These are phyloP conservation scores for Drosophila lowei DNA, from an alignment of 1,140 invertebrate genomes.

Conservation along the genomic window DNA sequence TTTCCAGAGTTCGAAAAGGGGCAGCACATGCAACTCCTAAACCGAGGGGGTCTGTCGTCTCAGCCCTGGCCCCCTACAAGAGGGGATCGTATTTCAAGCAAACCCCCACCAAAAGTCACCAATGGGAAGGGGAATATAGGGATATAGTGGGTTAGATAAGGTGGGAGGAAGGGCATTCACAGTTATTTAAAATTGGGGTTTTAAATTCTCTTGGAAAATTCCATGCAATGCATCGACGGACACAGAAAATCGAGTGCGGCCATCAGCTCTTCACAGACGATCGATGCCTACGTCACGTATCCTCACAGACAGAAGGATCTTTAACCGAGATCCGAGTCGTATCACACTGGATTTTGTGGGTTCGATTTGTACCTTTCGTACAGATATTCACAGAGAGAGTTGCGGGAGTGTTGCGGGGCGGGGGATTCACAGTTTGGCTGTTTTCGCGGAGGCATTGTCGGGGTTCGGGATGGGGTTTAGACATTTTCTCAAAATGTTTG, in stretches of 20 bases:
- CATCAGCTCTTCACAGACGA: constrained; percentile 18
- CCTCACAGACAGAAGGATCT: constrained; percentile 11
- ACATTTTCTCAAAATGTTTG: constrained; percentile 71
- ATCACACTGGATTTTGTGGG: constrained; percentile 52
- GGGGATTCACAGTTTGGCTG: constrained; percentile 63
- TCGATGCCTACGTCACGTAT: constrained; percentile 16
- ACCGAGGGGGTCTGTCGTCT: neutral
- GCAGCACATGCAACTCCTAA: constrained; percentile 46
- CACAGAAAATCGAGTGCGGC: constrained; percentile 14
- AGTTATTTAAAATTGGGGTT: constrained; percentile 22
- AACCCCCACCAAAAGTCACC: constrained; percentile 62
- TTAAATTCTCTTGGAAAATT: constrained; percentile 29
- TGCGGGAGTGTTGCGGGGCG: neutral
- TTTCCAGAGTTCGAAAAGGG: constrained; percentile 42
- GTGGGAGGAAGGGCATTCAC: constrained; percentile 3
- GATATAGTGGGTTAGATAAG: neutral
- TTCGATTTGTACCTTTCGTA: constrained; percentile 46
- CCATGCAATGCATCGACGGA: constrained; percentile 18
- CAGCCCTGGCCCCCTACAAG: neutral
- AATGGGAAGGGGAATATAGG: constrained; percentile 17
- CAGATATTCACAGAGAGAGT: constrained; percentile 43
- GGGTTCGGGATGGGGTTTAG: constrained; percentile 42
- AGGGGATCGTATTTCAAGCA: constrained; percentile 34
- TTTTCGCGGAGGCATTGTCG: constrained; percentile 58
- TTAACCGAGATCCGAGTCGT: no score